Conservation (phyloP, 2,113 vertebrate species). For the Toxotes chatareus region DNA sequence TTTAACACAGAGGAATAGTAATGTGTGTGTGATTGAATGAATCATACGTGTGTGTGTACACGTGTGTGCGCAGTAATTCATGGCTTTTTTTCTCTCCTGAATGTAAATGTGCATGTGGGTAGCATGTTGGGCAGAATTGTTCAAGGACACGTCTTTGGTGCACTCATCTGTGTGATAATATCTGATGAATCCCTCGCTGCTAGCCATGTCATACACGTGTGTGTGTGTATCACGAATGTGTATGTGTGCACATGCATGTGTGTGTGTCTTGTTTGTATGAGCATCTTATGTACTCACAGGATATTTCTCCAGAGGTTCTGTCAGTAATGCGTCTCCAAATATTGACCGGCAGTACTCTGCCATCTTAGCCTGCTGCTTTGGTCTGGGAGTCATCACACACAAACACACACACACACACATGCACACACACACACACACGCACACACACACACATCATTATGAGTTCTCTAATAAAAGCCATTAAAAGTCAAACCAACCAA, state of each 20-base stretch:
- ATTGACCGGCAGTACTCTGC: conserved; percentile 98
- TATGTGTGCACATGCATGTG: conserved; percentile 4
- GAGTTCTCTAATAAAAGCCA: neutral
- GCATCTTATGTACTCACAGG: conserved; percentile 85
- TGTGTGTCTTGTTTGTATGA: neutral
- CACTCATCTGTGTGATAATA: conserved; percentile 52
- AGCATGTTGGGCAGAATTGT: conserved; percentile 6
- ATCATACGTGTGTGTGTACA: neutral
- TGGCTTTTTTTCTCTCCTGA: neutral
- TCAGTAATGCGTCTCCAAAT: conserved; percentile 97
- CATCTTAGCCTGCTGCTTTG: conserved; percentile 99
- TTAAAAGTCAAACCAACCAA: conserved; percentile 14
- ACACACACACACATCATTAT: neutral
- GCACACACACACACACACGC: conserved; percentile 30
- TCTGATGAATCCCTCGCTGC: conserved; percentile 33
- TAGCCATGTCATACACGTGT: conserved; percentile 14
- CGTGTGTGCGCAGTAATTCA: neutral
- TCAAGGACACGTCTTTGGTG: conserved; percentile 43
- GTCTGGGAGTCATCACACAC: conserved; percentile 81
- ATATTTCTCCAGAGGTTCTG: conserved; percentile 95
- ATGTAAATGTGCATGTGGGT: neutral
- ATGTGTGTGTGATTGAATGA: neutral
- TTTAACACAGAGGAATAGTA: conserved; percentile 7
- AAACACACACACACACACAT: conserved; percentile 15
- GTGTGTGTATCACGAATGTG: conserved; percentile 23